Evolutionary conservation across 2,113 vertebrate genomes (phyloP), one percentile per base, ranked within the genome.

Genomic region (Desmodus rotundus): DNA sequence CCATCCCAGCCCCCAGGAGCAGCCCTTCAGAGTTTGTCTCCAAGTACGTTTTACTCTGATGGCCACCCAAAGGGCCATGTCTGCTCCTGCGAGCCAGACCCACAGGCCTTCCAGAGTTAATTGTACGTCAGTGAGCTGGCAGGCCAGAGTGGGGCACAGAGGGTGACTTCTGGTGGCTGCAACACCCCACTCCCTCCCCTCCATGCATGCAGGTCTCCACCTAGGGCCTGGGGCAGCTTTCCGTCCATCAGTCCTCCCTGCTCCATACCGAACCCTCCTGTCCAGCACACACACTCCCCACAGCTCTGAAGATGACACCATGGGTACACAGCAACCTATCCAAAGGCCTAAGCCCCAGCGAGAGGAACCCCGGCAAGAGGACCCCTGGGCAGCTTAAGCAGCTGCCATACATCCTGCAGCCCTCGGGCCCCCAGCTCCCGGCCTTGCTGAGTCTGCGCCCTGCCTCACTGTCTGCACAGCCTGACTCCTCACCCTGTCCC

Each of bases 41-140:
- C 22, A 45, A 61, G 38, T 33, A 33, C 15, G 28, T 54, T 70
- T 80, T 6, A 43, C 72, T 78, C 31, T 36, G 36, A 47, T 31
- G n/a, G 84, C 80, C 87, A 82, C 73, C 58, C 43, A 0, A 80
- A 91, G 85, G 28, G 78, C 72, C 81, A 65, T 0, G 0, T 56
- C 28, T 47, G 28, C 28, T 95, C 70, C 92, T n/a, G n/a, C 26
- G 11, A 96, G 95, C 95, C 95, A 88, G 82, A 74, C 26, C 95
- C 4, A 0, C 58, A 67, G 93, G 96, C 91, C 94, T 93, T 97
- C 91, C 80, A 67, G 89, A 94, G 97, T 96, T 97, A 97, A 97
- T 96, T 95, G 97, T 95, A 97, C 96, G 87, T 95, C 96, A 90
- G 95, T 89, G 96, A 97, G 96, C 89, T 87, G 95, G 91, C 93